Evolutionary conservation across 2,797 vertebrate genomes (phyloP).

Genomic region (Sphaeramia orbicularis): DNA sequence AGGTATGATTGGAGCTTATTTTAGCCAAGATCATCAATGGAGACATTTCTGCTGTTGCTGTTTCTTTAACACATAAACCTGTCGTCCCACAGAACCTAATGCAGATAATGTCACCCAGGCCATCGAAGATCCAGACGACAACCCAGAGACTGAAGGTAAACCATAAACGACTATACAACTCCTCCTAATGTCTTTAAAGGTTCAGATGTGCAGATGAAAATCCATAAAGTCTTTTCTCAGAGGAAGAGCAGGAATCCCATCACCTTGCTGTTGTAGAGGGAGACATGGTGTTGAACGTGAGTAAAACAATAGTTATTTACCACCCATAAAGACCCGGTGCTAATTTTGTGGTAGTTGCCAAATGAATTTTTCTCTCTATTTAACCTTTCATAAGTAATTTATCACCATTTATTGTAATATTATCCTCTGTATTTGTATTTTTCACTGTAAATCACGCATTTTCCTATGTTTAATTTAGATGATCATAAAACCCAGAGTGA

Average conservation of each 20-base stretch:
- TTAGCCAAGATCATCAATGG: not conserved
- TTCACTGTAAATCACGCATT: too few relatives aligned
- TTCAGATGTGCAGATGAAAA: too few relatives aligned
- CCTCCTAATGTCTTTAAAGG: too few relatives aligned
- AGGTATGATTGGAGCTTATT: not conserved
- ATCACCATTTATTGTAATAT: too few relatives aligned
- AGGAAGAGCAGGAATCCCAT: slow-evolving; percentile 39
- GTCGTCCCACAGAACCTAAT: not conserved
- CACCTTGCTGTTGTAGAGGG: slow-evolving; percentile 10
- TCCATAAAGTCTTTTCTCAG: too few relatives aligned
- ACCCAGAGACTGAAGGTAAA: slow-evolving; percentile 66
- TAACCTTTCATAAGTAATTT: too few relatives aligned
- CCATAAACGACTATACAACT: fast-evolving
- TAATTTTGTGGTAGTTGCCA: too few relatives aligned
- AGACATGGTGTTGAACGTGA: slow-evolving; percentile 55
- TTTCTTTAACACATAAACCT: not conserved
- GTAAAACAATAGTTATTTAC: slow-evolving; percentile 8
- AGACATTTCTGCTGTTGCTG: not conserved
- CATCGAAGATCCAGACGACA: not conserved
- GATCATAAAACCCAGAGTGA: too few relatives aligned
- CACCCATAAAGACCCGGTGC: too few relatives aligned
- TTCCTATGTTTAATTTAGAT: too few relatives aligned
- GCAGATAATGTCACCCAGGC: not conserved
- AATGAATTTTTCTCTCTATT: too few relatives aligned
- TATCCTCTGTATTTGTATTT: too few relatives aligned